A percentile compares a stretch with the other conserved stretches of the same genome.
Conservation (phyloP, 2,888 invertebrate genomes). For the Crocallis elinguaria region DNA sequence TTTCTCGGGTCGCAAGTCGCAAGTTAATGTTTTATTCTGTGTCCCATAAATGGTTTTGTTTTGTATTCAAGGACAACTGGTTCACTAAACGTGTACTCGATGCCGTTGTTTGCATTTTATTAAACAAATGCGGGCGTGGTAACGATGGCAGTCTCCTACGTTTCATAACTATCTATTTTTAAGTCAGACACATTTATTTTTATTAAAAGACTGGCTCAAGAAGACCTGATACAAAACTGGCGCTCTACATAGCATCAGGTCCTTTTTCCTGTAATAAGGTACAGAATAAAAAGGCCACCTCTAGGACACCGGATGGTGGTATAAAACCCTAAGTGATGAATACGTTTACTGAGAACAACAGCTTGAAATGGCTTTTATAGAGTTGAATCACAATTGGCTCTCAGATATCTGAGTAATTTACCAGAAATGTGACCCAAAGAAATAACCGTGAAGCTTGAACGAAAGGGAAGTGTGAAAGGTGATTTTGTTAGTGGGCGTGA, state of each 20-base stretch:
- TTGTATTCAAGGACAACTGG: constrained; percentile 26
- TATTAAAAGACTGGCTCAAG: neutral
- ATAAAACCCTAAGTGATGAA: neutral
- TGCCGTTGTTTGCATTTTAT: constrained; percentile 34
- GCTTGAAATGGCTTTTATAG: neutral
- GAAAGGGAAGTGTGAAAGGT: neutral
- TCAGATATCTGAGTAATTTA: neutral
- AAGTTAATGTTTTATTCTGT: constrained; percentile 48
- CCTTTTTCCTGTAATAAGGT: neutral
- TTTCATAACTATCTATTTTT: neutral
- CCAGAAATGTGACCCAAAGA: neutral
- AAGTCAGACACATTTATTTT: constrained; percentile 1
- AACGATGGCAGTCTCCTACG: neutral
- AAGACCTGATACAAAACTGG: constrained; percentile 1
- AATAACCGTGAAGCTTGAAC: neutral
- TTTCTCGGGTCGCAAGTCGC: constrained; percentile 59
- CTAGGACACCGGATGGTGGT: neutral
- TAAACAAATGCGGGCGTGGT: constrained; percentile 26
- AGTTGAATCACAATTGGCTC: constrained; percentile 5
- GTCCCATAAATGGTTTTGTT: constrained; percentile 10
- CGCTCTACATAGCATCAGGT: neutral
- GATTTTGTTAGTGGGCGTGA: neutral
- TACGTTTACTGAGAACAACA: constrained; percentile 7
- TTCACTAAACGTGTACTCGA: constrained; percentile 2
- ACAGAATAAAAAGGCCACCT: neutral